Conservation (phyloP, 1,140 invertebrate genomes). For the Gonioctena quinquepunctata region DNA sequence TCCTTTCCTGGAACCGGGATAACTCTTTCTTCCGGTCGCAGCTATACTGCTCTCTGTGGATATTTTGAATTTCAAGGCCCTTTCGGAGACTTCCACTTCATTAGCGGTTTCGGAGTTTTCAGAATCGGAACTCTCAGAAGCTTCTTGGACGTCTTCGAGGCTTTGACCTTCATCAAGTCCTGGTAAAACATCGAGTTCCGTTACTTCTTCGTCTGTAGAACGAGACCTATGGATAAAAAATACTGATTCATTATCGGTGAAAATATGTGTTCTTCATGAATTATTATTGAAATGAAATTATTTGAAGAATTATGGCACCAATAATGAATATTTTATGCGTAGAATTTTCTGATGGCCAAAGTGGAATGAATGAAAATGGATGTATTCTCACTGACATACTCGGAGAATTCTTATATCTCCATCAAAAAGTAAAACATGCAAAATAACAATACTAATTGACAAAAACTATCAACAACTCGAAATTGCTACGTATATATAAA, state of each 20-base stretch:
- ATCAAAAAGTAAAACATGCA: too few species aligned
- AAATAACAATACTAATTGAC: too few species aligned
- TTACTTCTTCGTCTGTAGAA: slow-evolving; percentile 52
- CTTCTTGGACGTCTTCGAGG: slow-evolving; percentile 63
- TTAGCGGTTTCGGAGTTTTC: slow-evolving; percentile 69
- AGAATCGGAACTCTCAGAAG: slow-evolving; percentile 67
- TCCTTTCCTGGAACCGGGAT: slow-evolving; percentile 65
- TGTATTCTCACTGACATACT: too few species aligned
- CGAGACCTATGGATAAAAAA: slow-evolving; percentile 43
- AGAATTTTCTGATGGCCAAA: too few species aligned
- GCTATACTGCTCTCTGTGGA: slow-evolving; percentile 66
- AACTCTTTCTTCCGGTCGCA: slow-evolving; percentile 61
- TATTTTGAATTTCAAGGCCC: slow-evolving; percentile 74
- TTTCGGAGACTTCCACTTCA: slow-evolving; percentile 77
- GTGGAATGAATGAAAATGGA: not conserved
- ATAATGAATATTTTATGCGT: too few species aligned
- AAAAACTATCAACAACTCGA: too few species aligned
- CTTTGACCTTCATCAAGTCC: slow-evolving; percentile 60
- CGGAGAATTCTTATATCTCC: too few species aligned
- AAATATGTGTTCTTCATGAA: too few species aligned
- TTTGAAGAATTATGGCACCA: too few species aligned
- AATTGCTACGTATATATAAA: too few species aligned
- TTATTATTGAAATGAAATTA: too few species aligned
- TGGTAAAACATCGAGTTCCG: slow-evolving; percentile 35
- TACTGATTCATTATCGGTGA: too few species aligned